A percentile compares a stretch with the other conserved stretches of the same genome.
Evolutionary conservation across 2,113 vertebrate species (phyloP).

Genomic region (Scomber scombrus): DNA sequence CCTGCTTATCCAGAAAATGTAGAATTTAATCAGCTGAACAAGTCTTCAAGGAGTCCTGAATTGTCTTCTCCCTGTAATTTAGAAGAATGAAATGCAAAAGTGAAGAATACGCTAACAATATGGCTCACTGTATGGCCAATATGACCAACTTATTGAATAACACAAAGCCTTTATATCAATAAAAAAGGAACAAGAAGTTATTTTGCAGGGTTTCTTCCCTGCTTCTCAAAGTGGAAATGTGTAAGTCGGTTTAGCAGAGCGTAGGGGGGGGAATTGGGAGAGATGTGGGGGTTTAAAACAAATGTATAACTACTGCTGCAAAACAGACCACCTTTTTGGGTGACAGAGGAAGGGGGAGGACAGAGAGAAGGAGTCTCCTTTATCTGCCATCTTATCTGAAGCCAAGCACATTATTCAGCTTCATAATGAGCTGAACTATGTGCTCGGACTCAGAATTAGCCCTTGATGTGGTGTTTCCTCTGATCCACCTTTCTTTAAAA

Average conservation of each 20-base stretch:
- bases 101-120: constrained; percentile 5
- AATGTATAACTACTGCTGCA: constrained; percentile 2
- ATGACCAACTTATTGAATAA: constrained; percentile 29
- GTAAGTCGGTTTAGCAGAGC: constrained; percentile 5
- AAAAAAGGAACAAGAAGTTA: neutral
- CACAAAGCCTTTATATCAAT: neutral
- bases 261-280: neutral
- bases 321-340: neutral
- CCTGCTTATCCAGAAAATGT: constrained; percentile 46
- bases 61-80: constrained; percentile 23
- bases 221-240: neutral
- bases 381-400: constrained; percentile 49
- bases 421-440: constrained; percentile 63
- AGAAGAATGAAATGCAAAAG: constrained; percentile 41
- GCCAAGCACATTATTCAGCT: constrained; percentile 35
- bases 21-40: constrained; percentile 51
- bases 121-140: neutral
- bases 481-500: neutral
- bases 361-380: constrained; percentile 5
- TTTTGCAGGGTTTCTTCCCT: neutral
- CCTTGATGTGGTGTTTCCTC: constrained; percentile 40
- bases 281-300: neutral
- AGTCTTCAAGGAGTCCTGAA: constrained; percentile 21
- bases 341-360: constrained; percentile 14
- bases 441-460: constrained; percentile 52